Evolutionary conservation across 2,113 vertebrate genomes (phyloP).

Genomic region (Epinephelus cyanopodus): DNA sequence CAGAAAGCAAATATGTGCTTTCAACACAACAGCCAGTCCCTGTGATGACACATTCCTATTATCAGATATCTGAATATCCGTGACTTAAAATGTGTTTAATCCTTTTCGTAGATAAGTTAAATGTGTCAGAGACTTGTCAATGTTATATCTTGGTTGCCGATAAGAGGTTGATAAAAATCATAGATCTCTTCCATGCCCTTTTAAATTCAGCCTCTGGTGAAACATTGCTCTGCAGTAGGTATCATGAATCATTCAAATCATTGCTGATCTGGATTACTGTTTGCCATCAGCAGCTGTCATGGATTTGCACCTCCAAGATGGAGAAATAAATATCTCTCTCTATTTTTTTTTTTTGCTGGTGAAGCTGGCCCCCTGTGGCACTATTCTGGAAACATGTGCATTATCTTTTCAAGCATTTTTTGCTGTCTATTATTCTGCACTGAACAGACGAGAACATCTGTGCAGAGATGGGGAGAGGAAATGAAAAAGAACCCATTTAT

Average conservation of each 20-base stretch:
- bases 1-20: neutral
- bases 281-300: constrained; percentile 32
- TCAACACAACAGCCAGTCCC: neutral
- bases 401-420: neutral
- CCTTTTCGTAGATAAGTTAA: constrained; percentile 9
- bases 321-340: constrained; percentile 4
- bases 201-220: constrained; percentile 26
- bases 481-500: constrained; percentile 1
- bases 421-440: constrained; percentile 1
- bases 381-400: neutral
- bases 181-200: constrained; percentile 12
- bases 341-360: constrained; percentile 8
- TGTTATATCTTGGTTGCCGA: constrained; percentile 7
- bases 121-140: neutral
- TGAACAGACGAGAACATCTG: neutral
- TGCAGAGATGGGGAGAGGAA: neutral
- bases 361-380: constrained; percentile 21
- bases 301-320: constrained; percentile 41
- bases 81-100: constrained; percentile 40
- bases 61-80: constrained; percentile 5
- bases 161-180: constrained; percentile 42
- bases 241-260: constrained; percentile 52
- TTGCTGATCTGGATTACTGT: constrained; percentile 48
- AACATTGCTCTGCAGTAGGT: constrained; percentile 25
- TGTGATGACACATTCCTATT: neutral